Evolutionary conservation across 2,797 vertebrate species (phyloP).

Genomic region (Neostethus bicornis): DNA sequence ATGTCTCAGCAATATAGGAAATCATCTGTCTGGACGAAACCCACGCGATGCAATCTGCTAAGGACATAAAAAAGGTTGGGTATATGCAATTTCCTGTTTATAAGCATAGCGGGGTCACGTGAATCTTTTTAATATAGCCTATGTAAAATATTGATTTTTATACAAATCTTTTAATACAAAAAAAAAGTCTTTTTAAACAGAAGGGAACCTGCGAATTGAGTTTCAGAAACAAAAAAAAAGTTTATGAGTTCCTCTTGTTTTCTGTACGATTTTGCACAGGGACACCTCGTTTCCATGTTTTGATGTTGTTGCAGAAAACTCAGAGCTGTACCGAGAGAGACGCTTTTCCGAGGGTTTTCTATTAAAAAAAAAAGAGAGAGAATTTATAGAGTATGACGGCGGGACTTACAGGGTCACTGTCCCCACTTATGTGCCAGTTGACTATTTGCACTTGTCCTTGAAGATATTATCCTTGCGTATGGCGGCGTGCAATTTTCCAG

Average conservation of each 20-base stretch:
- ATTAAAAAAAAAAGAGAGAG: no score
- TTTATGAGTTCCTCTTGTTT: slow-evolving; percentile 80
- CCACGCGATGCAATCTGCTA: slow-evolving; percentile 79
- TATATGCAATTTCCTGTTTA: slow-evolving; percentile 88
- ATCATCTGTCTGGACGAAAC: slow-evolving; percentile 76
- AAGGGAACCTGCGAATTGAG: slow-evolving; percentile 72
- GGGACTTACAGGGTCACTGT: slow-evolving; percentile 99
- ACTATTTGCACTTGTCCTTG: slow-evolving; percentile 99
- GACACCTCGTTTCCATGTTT: slow-evolving; percentile 97
- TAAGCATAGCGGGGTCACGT: slow-evolving; percentile 80
- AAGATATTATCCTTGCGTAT: slow-evolving; percentile 88
- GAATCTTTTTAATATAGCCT: slow-evolving; percentile 84
- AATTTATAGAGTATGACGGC: slow-evolving; percentile 99
- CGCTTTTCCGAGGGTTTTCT: slow-evolving; percentile 90
- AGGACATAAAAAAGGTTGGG: slow-evolving; percentile 75
- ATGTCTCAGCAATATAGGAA: slow-evolving; percentile 81
- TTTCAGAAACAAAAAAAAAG: slow-evolving; percentile 75
- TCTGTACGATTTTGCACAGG: slow-evolving; percentile 83
- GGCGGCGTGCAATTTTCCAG: slow-evolving; percentile 94
- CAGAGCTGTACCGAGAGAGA: slow-evolving; percentile 90
- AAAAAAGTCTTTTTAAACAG: slow-evolving; percentile 79
- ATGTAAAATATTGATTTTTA: slow-evolving; percentile 88
- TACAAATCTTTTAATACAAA: slow-evolving; percentile 88
- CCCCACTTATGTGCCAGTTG: slow-evolving; percentile 99
- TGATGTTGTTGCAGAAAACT: slow-evolving; percentile 97